Base-by-base conservation (phyloP, 1,140 invertebrate genomes). In the Cecropterus lyciades region DNA sequence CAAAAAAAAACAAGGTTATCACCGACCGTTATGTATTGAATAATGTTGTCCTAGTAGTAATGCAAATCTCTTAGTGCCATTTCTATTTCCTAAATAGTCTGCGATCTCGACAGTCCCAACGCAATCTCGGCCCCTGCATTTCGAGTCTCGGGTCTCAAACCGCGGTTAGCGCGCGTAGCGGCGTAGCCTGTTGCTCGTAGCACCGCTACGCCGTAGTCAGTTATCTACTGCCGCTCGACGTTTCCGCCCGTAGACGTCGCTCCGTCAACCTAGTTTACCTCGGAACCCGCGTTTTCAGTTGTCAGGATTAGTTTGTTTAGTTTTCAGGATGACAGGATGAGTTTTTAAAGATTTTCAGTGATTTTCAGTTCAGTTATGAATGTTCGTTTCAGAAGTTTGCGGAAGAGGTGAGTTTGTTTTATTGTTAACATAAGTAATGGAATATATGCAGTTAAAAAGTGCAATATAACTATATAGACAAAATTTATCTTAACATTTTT, bases 131-230 rank as follows among this genome's bases (percentile, higher is more conserved):
- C 20, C 20, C 55, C 14, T 59, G 55, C 55, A 59, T 43, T 59
- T 59, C 24, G 55, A 59, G 55, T 59, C 42, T 14, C 42, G 14
- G 20, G 55, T 45, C 55, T 45, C 55, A 46, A 57, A 57, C n/a
- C 55, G 42, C 55, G 40, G 40, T 30, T 14, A 45, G 49, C 49
- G 55, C 55, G 55, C 55, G 79, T 81, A 79, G 76, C 79, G 76
- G 59, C 65, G 65, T 67, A 67, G 57, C 59, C 57, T 53, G 49
- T 62, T 62, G 65, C 65, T 73, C 65, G 75, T 62, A 72, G 73
- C 72, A 6, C 11, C 15, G 53, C 79, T 78, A 79, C 79, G 72
- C 55, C 73, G 76, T 78, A 73, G 72, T 62, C 78, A 81, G 79
- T 81, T 70, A 70, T 69, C 65, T 66, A 63, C 65, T 60, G 70